Percentiles rank a stretch among this genome's conserved stretches.
Evolutionary conservation across 2,888 invertebrate species (phyloP).

Genomic region (Cerastis leucographa): DNA sequence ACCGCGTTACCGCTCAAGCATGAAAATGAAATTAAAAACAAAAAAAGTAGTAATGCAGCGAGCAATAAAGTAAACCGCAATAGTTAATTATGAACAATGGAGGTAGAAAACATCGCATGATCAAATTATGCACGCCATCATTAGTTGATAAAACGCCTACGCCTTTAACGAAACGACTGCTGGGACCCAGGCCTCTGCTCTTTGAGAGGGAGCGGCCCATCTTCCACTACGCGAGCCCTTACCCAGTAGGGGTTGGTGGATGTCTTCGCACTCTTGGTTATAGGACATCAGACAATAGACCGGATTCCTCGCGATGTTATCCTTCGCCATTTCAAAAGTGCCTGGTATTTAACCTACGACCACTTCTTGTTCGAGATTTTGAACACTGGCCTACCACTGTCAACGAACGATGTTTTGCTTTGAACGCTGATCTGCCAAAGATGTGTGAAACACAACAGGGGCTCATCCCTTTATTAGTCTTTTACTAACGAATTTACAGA

Average conservation of each 20-base stretch:
- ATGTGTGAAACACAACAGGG: not conserved
- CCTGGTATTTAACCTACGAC: no score
- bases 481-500: not conserved
- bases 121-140: conserved; percentile 49
- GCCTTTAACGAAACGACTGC: not conserved
- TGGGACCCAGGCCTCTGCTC: not conserved
- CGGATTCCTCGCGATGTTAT: no score
- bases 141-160: conserved; percentile 36
- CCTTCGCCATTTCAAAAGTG: no score
- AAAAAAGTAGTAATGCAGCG: conserved; percentile 42
- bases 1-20: conserved; percentile 20
- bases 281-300: not conserved
- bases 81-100: conserved; percentile 50
- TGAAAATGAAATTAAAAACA: conserved; percentile 45
- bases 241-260: not conserved
- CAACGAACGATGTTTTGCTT: no score
- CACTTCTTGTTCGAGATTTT: no score
- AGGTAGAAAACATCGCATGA: conserved; percentile 60
- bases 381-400: no score
- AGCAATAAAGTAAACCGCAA: conserved; percentile 39
- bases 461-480: not conserved
- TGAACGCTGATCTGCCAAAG: not conserved
- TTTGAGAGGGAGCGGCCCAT: not conserved
- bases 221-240: no score
- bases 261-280: not conserved